Base-by-base conservation (phyloP, 1,140 invertebrate species). In the Bombus haemorrhoidalis region DNA sequence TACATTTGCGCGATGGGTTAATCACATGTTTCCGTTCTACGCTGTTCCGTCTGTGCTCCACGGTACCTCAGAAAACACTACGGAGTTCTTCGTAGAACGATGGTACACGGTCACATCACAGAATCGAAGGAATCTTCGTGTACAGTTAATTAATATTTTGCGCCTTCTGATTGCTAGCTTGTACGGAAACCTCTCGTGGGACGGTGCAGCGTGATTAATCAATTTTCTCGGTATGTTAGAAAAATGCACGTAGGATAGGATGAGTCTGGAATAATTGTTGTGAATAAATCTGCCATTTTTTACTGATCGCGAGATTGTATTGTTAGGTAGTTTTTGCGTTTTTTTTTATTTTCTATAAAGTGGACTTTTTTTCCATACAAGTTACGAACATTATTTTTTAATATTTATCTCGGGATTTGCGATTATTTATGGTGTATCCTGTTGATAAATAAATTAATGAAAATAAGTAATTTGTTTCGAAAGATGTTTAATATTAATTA, bases 1-100 rank as follows among this genome's bases (percentile, higher is more conserved):
- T 84, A 77, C 79, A 81, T 87, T 84, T 66, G 37, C 37, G 64
- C 88, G 88, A 90, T 80, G 89, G 71, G 86, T 90, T 90, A 90
- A 90, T 90, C 88, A 87, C 80, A 90, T 76, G 88, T 90, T 86
- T 73, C 80, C n/a, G 87, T 82, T 73, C 82, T 15, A 6, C 41
- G 28, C 41, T 41, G 66, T 22, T 57, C 9, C 18, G 69, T 28
- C 28, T 39, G 1, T 25, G 13, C 37, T 28, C 3, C 34, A 25
- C 12, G 53, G 25, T 57, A 34, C 25, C 59, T 37, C 25, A 18
- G 53, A 39, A 53, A 39, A 39, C 15, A n/a, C 22, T 12, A 18
- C 25, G 4, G 12, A 13, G 25, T 0, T 53, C 47, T 12, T 6
- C 37, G 37, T 4, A 62, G 59, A 62, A 28, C 3, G 28, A 34